Conservation (phyloP, 2,888 invertebrate species). For the Cephus rjabovi region DNA sequence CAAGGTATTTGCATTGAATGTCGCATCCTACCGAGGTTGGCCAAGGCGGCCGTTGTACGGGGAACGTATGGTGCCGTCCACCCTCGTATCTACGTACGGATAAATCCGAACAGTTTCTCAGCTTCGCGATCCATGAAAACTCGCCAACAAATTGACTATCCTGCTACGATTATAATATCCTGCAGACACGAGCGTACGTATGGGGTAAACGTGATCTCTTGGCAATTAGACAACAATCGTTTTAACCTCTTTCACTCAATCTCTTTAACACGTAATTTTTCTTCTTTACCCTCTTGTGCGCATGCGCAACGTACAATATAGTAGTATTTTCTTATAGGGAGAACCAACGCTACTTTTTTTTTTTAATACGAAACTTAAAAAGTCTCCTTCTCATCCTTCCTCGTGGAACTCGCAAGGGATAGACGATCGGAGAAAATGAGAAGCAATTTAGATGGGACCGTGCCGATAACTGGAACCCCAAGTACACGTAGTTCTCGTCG, state of each 20-base stretch:
- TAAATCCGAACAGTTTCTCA: not conserved
- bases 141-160: slow-evolving; percentile 1
- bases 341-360: no score
- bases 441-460: slow-evolving; percentile 45
- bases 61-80: not conserved
- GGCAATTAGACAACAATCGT: no score
- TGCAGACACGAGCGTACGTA: no score
- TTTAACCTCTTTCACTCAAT: no score
- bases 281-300: no score
- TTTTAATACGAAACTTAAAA: no score
- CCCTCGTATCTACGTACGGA: not conserved
- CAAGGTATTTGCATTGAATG: slow-evolving; percentile 36
- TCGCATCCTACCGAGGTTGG: slow-evolving; percentile 13
- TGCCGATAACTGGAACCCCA: slow-evolving; percentile 26
- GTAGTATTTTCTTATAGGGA: no score
- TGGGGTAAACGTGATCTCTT: no score
- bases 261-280: no score
- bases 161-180: not conserved
- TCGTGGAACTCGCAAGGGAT: slow-evolving; percentile 17
- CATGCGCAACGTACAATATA: no score
- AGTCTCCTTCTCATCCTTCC: slow-evolving; percentile 9
- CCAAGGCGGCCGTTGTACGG: not conserved
- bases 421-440: slow-evolving; percentile 34
- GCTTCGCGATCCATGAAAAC: not conserved
- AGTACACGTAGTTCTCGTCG: no score